Evolutionary conservation across 1,140 invertebrate genomes (phyloP).

Genomic region (Melanaphis sacchari): DNA sequence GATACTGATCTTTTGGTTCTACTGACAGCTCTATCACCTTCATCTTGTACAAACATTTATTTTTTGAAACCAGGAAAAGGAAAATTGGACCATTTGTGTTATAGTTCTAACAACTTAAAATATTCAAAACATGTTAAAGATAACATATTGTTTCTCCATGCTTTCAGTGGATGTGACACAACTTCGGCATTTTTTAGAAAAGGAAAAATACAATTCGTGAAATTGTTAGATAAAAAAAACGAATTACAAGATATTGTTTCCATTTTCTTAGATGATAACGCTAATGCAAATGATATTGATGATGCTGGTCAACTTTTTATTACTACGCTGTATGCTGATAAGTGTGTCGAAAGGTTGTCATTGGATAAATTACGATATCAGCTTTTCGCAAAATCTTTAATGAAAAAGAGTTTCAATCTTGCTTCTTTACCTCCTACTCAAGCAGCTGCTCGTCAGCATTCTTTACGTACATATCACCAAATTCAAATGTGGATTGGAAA

Average conservation of each 20-base stretch:
- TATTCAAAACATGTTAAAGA: neutral
- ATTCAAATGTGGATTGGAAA: slow-evolving; percentile 27
- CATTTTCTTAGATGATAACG: neutral
- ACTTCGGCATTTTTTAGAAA: slow-evolving; percentile 6
- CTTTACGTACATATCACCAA: slow-evolving; percentile 25
- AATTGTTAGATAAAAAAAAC: neutral
- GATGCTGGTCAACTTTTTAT: neutral
- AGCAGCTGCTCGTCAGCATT: slow-evolving; percentile 19
- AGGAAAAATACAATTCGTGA: slow-evolving; percentile 7
- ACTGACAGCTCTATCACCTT: neutral
- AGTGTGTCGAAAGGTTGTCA: neutral
- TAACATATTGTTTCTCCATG: neutral
- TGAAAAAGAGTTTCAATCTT: slow-evolving; percentile 46
- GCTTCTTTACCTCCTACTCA: slow-evolving; percentile 46
- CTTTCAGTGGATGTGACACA: slow-evolving; percentile 23
- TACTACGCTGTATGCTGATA: neutral
- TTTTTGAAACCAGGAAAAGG: slow-evolving; percentile 38
- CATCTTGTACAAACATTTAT: slow-evolving; percentile 12
- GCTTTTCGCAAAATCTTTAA: slow-evolving; percentile 8
- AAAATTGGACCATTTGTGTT: neutral
- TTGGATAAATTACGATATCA: slow-evolving; percentile 1
- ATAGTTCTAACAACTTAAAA: neutral
- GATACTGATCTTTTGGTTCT: neutral
- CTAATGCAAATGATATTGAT: neutral
- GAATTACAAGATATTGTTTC: neutral